These are phyloP conservation scores for Bradypodion ventrale DNA, from an alignment of 2,797 vertebrate species.

Conservation along the genomic window DNA sequence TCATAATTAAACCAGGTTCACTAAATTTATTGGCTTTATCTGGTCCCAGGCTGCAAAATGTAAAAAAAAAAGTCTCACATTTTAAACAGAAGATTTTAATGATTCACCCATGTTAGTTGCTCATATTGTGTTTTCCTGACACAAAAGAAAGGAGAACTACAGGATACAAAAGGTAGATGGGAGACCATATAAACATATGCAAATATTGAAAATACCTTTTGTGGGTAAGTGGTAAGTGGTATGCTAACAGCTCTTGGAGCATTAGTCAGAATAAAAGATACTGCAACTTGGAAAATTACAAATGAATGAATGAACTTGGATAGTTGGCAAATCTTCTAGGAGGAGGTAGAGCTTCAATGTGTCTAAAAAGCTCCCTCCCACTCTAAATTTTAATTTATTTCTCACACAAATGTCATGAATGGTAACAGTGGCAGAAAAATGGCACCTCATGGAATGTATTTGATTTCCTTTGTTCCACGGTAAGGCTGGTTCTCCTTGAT, in stretches of 20 bases:
- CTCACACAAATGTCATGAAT: neutral
- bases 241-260: neutral
- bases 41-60: neutral
- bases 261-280: neutral
- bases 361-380: neutral
- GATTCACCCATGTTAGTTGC: no score
- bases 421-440: neutral
- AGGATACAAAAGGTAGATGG: neutral
- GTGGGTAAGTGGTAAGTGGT: neutral
- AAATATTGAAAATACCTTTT: neutral
- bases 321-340: no score
- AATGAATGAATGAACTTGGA: neutral
- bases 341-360: no score
- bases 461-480: neutral
- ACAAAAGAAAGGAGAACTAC: neutral
- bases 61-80: neutral
- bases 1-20: conserved; percentile 38
- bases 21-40: neutral
- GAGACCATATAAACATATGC: neutral
- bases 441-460: neutral
- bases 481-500: neutral
- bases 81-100: no score
- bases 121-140: no score
- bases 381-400: neutral
- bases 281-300: neutral